Evolutionary conservation across 2,888 invertebrate species (phyloP).

Genomic region (Platycheirus albimanus): DNA sequence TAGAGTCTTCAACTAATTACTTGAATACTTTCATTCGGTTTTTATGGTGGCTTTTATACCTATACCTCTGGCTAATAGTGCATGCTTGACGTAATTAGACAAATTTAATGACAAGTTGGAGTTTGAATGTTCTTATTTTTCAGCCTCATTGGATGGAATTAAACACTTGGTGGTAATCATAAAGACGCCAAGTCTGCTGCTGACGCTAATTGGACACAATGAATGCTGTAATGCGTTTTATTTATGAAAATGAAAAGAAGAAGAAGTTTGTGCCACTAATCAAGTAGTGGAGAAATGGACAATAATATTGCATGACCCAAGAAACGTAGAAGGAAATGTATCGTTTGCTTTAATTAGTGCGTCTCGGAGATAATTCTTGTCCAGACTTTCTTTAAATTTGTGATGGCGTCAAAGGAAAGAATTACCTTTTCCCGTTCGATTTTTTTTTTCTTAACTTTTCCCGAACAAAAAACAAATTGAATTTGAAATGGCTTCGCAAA

Average conservation of each 20-base stretch:
- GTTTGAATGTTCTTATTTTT: constrained; percentile 16
- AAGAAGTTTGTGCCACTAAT: background rate
- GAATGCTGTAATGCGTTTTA: constrained; percentile 10
- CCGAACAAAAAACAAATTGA: too few relatives aligned
- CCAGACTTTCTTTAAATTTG: background rate
- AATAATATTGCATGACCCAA: background rate
- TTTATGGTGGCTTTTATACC: background rate
- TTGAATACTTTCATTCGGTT: background rate
- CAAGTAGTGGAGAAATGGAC: background rate
- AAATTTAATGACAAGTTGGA: constrained; percentile 12
- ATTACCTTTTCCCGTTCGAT: background rate
- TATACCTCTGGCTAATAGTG: background rate
- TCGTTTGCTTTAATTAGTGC: constrained; percentile 37
- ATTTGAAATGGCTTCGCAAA: too few relatives aligned
- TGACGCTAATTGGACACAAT: constrained; percentile 55
- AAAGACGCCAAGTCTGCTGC: constrained; percentile 54
- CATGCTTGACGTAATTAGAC: constrained; percentile 9
- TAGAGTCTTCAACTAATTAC: constrained; percentile 7
- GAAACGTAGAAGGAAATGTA: constrained; percentile 6
- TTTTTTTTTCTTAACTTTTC: too few relatives aligned
- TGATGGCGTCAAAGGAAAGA: background rate
- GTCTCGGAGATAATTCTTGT: background rate
- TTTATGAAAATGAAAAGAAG: background rate
- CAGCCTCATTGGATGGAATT: constrained; percentile 22
- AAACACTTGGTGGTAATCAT: constrained; percentile 51